Base-by-base conservation (phyloP, 2,797 vertebrate species). In the Melanotaenia nigrans region DNA sequence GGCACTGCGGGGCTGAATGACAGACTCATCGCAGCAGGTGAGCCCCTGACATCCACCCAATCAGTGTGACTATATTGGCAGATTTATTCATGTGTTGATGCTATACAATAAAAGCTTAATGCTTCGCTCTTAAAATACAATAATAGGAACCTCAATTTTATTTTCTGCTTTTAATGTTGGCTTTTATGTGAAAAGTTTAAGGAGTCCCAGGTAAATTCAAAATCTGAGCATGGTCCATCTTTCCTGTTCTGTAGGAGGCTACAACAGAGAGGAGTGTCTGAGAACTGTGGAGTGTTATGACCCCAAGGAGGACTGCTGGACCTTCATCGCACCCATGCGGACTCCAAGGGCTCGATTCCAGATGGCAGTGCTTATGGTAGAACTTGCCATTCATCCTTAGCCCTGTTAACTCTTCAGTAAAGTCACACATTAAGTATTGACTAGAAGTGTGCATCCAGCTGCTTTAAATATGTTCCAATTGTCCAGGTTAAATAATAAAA, bases 251-350 rank as follows among this genome's bases (percentile, higher is more conserved):
- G 60, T 61, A 99, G 98, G 98, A 76, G 98, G 98, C 5, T 99
- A 99, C 85, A 99, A 99, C 92, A 92, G 98, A 87, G 97, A 99
- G 79, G 98, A 99, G 85, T 99, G 98, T 85, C 90, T 99, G 86
- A 95, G 98, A 87, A 99, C 98, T 6, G 98, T 99, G 77, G 98
- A 99, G 84, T 97, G 97, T 89, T 99, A 98, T 0, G 92, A 99
- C 85, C 96, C 96, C 2, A 93, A 90, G 10, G 96, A 93, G 36
- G 96, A 98, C 89, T 79, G 91, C 24, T 99, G 98, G 98, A 96
- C 95, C 14, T 99, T 99, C 87, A 92, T 98, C 0, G 96, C 98
- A 0, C 97, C 98, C 0, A 99, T 99, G 98, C 95, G 96, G 85
- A 99, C 97, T 22, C 97, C 98, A 0, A 94, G 98, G 90, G 98